phyloP scores from a whole-genome alignment of 2,797 vertebrate genomes.

The Dermochelys coriacea region DNA sequence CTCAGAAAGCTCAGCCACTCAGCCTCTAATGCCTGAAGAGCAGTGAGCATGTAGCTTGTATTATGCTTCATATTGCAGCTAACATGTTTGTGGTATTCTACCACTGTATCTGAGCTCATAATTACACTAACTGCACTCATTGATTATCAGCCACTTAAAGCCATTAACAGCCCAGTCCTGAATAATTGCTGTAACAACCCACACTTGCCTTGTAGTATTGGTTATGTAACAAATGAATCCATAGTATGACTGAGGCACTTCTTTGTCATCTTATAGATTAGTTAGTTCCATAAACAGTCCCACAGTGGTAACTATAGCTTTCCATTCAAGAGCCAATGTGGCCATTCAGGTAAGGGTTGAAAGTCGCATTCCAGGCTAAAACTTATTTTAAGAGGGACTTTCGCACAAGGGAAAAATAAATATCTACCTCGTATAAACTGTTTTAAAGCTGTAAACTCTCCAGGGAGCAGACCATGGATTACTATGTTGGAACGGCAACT shows the following conservation, averaged over 20 bases:
- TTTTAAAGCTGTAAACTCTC: background rate
- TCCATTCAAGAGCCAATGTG: background rate
- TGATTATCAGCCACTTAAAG: slow-evolving; percentile 43
- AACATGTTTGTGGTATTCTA: background rate
- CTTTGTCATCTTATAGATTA: background rate
- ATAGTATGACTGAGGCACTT: background rate
- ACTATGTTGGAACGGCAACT: background rate
- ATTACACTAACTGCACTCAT: slow-evolving; percentile 33
- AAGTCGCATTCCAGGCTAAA: background rate
- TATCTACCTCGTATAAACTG: background rate
- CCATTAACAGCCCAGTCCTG: background rate
- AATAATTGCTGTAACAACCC: background rate
- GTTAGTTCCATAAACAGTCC: too few species aligned
- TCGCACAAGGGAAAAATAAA: background rate
- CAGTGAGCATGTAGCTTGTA: background rate
- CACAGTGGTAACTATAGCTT: background rate
- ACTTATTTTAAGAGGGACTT: background rate
- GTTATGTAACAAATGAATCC: background rate
- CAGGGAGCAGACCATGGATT: background rate
- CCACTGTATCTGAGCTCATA: background rate
- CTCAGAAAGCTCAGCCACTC: background rate
- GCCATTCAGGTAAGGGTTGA: background rate
- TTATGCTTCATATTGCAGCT: background rate
- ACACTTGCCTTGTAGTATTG: background rate
- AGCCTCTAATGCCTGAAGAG: background rate